Evolutionary conservation across 2,888 invertebrate species (phyloP), one percentile per base, ranked within the genome.

Genomic region (Cantharis rufa): DNA sequence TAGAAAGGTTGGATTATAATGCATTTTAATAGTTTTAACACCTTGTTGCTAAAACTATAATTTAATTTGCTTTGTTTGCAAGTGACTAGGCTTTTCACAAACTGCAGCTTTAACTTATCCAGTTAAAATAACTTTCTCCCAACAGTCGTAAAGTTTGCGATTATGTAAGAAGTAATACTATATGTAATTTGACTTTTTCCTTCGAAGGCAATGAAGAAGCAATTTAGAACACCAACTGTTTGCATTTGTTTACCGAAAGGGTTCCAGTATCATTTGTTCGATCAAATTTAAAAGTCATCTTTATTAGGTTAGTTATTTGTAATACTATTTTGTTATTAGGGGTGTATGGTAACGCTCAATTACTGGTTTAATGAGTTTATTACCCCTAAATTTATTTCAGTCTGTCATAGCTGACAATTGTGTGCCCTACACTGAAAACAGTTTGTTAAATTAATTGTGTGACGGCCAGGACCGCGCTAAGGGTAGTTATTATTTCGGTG

Each of bases 151-250:
- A 70, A 74, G 21, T 74, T 74, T 62, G 32, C 2, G 74, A 64
- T 63, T 74, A 64, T 71, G 28, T 63, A 70, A 62, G 15, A 66
- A 64, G 62, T 68, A 71, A 62, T 74, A 71, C 74, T 74, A 69
- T 74, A 74, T 74, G 71, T 74, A 77, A 77, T 74, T 71, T 74
- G 66, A 71, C 74, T 71, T 74, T 62, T 32, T 61, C 74, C 69
- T 32, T 15, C 61, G 16, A 74, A 61, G 16, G 69, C 71, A 77
- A 74, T 77, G 71, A 77, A 77, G 73, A 71, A 74, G 77, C 74
- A 77, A 77, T 77, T 77, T 62, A 70, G 77, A 74, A 74, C 74
- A 77, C 74, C 71, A 77, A 74, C 71, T 69, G 77, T 74, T 74
- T 71, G 68, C 68, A 71, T 76, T 76, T 71, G 70, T 73, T 70